Percentiles rank a stretch among this genome's conserved stretches.
These are phyloP conservation scores for Aethes cnicana DNA, from an alignment of 2,888 invertebrate species.

Conservation along the genomic window DNA sequence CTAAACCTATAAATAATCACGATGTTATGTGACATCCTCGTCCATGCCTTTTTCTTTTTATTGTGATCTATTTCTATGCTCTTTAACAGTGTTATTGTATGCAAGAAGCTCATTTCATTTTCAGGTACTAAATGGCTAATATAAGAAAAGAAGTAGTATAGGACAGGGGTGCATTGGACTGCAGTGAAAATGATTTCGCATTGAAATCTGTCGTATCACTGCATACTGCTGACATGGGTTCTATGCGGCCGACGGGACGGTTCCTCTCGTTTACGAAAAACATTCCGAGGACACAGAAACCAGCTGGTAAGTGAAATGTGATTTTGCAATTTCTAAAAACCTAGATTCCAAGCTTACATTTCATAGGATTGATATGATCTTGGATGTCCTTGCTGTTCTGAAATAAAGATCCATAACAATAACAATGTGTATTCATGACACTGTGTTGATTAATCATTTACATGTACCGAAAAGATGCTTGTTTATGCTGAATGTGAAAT, in stretches of 20 bases:
- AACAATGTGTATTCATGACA: background rate
- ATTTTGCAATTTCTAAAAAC: conserved; percentile 34
- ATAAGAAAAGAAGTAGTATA: conserved; percentile 37
- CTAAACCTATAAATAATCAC: conserved; percentile 35
- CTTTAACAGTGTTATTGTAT: conserved; percentile 50
- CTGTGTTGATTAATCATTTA: too few relatives aligned
- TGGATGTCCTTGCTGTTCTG: conserved; percentile 47
- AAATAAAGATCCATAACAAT: background rate
- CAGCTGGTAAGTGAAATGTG: conserved; percentile 63
- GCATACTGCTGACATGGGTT: conserved; percentile 75
- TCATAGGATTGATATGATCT: conserved; percentile 46
- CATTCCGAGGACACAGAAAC: conserved; percentile 82
- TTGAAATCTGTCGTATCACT: conserved; percentile 45
- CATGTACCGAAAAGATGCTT: too few relatives aligned
- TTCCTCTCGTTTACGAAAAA: conserved; percentile 84
- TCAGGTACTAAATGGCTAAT: conserved; percentile 55
- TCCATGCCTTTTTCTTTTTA: conserved; percentile 52
- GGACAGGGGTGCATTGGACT: conserved; percentile 16
- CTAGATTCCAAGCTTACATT: conserved; percentile 52
- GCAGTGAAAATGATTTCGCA: conserved; percentile 52
- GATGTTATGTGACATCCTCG: conserved; percentile 37
- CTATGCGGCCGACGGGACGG: conserved; percentile 84
- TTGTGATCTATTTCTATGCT: conserved; percentile 64
- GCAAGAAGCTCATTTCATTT: conserved; percentile 50
- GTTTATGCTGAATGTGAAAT: too few relatives aligned